Conservation (phyloP, 2,888 invertebrate species). For the Hypena proboscidalis region DNA sequence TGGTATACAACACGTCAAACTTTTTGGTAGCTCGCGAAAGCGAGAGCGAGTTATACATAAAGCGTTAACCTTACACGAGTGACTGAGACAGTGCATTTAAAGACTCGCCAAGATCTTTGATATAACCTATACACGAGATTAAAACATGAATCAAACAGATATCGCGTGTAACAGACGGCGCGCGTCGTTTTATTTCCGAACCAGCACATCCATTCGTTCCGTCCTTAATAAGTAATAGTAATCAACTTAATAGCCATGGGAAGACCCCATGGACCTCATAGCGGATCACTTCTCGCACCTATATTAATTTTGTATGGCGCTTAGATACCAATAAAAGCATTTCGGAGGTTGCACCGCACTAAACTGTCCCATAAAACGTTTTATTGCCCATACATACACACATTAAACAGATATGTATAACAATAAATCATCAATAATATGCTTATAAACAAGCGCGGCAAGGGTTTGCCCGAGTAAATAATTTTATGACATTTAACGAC, state of each 20-base stretch:
- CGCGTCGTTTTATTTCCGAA: constrained; percentile 9
- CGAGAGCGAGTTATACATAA: too few relatives aligned
- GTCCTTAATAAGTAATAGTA: constrained; percentile 31
- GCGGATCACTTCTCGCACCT: constrained; percentile 48
- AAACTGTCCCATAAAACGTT: constrained; percentile 78
- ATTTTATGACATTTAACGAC: constrained; percentile 72
- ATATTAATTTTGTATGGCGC: constrained; percentile 65
- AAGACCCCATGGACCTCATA: constrained; percentile 38
- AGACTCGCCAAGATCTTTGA: too few relatives aligned
- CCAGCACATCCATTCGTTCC: constrained; percentile 24
- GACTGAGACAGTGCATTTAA: too few relatives aligned
- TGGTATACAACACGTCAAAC: too few relatives aligned
- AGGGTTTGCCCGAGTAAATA: constrained; percentile 73
- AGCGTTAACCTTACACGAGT: too few relatives aligned
- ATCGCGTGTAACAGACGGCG: constrained; percentile 13
- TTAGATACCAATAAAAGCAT: constrained; percentile 77
- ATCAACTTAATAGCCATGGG: constrained; percentile 34
- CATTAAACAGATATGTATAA: constrained; percentile 76
- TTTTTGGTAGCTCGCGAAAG: too few relatives aligned
- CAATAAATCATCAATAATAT: constrained; percentile 79
- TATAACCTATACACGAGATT: neutral
- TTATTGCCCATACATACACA: constrained; percentile 78
- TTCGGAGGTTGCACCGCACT: constrained; percentile 72
- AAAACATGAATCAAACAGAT: neutral
- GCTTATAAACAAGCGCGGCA: constrained; percentile 71